Percentiles rank a stretch among this genome's conserved stretches.
phyloP scores from a whole-genome alignment of 2,888 invertebrate species.

The Clunio marinus region DNA sequence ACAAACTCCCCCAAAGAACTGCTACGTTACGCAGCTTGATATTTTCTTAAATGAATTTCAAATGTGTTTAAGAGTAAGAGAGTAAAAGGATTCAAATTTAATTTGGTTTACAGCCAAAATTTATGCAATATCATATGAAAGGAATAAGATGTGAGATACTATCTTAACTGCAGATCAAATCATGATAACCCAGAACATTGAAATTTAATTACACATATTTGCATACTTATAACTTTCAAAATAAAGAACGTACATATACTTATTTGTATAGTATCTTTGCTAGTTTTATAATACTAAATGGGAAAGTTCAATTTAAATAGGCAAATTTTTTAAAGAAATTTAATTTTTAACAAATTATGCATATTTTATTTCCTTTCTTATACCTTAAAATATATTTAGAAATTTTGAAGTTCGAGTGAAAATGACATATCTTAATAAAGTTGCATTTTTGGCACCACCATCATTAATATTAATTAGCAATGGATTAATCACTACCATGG shows the following conservation, averaged over 20 bases:
- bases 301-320: too few relatives aligned
- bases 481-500: conserved; percentile 31
- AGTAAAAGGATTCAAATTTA: conserved; percentile 33
- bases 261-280: too few relatives aligned
- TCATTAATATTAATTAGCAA: conserved; percentile 37
- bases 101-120: conserved; percentile 16
- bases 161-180: conserved; percentile 22
- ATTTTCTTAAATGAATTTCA: conserved; percentile 27
- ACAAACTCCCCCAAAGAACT: background rate
- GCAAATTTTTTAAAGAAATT: too few relatives aligned
- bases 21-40: conserved; percentile 28
- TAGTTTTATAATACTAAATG: too few relatives aligned
- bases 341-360: too few relatives aligned
- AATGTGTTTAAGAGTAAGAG: conserved; percentile 29
- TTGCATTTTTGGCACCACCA: background rate
- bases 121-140: conserved; percentile 26
- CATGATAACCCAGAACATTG: conserved; percentile 38
- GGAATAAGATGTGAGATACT: conserved; percentile 7
- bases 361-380: too few relatives aligned
- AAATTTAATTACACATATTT: conserved; percentile 38
- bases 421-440: background rate
- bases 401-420: background rate
- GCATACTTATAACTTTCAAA: conserved; percentile 33
- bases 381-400: too few relatives aligned
- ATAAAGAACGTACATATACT: too few relatives aligned